A percentile compares a stretch with the other conserved stretches of the same genome.
These are phyloP conservation scores for Agrotis ipsilon DNA, from an alignment of 2,888 invertebrate genomes.

Conservation along the genomic window DNA sequence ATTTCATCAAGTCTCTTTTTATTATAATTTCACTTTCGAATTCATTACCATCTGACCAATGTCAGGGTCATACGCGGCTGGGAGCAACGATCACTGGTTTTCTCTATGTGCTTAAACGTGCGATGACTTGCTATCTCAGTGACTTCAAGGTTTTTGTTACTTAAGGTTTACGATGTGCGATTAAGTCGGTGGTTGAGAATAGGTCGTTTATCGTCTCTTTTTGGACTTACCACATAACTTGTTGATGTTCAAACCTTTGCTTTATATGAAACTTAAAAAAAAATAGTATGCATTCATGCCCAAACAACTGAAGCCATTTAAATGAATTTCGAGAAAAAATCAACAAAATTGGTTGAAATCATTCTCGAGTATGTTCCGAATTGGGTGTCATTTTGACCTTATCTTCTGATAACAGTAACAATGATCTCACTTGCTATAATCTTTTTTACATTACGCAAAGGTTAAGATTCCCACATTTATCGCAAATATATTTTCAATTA, in stretches of 20 bases:
- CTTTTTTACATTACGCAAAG: too few relatives aligned
- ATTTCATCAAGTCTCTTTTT: neutral
- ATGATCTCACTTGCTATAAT: too few relatives aligned
- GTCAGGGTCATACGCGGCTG: slow-evolving; percentile 31
- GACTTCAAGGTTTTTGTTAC: slow-evolving; percentile 24
- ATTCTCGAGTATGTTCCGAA: too few relatives aligned
- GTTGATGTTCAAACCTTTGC: neutral
- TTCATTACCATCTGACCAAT: slow-evolving; percentile 12
- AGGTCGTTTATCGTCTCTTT: neutral
- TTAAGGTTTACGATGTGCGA: neutral
- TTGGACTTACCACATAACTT: neutral
- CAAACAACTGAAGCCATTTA: too few relatives aligned
- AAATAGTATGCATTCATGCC: too few relatives aligned
- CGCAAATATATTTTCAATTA: slow-evolving; percentile 7
- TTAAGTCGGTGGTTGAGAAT: neutral
- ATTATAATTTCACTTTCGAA: slow-evolving; percentile 32
- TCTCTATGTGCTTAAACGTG: slow-evolving; percentile 8
- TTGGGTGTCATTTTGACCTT: too few relatives aligned
- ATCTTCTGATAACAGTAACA: too few relatives aligned
- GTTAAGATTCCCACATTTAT: neutral
- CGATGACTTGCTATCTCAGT: slow-evolving; percentile 36
- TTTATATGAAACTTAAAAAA: neutral
- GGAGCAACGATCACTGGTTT: neutral
- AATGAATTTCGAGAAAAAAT: too few relatives aligned
- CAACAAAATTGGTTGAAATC: too few relatives aligned